phyloP scores from a whole-genome alignment of 2,888 invertebrate genomes.

The Diloba caeruleocephala region DNA sequence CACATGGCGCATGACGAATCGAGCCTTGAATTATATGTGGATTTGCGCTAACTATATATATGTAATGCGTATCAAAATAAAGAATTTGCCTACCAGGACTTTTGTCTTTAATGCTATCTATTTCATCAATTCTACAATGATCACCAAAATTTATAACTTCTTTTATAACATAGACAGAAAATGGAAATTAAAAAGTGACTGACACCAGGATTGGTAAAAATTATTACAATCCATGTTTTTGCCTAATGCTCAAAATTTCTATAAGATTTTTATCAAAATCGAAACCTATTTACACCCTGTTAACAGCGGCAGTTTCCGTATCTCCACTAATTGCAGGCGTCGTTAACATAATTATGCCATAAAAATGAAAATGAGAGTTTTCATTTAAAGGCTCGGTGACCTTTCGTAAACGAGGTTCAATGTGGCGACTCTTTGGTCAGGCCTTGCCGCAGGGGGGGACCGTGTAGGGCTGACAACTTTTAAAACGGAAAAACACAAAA shows the following conservation, averaged over 20 bases:
- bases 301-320: slow-evolving; percentile 27
- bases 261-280: slow-evolving; percentile 27
- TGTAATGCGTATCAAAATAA: too few relatives aligned
- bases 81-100: too few relatives aligned
- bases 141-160: too few relatives aligned
- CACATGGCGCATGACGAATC: slow-evolving; percentile 71
- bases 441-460: slow-evolving; percentile 62
- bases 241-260: too few relatives aligned
- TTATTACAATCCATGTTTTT: too few relatives aligned
- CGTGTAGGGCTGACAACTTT: slow-evolving; percentile 37
- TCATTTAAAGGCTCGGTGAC: slow-evolving; percentile 60
- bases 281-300: slow-evolving; percentile 30
- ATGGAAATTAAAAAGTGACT: too few relatives aligned
- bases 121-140: too few relatives aligned
- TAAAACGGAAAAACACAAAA: too few relatives aligned
- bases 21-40: slow-evolving; percentile 58
- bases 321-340: slow-evolving; percentile 46
- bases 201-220: too few relatives aligned
- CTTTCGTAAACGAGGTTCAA: slow-evolving; percentile 64
- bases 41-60: slow-evolving; percentile 15
- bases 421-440: slow-evolving; percentile 63
- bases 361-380: slow-evolving; percentile 64
- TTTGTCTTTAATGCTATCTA: too few relatives aligned
- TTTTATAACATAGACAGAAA: too few relatives aligned
- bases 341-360: slow-evolving; percentile 56